Evolutionary conservation across 2,888 invertebrate species (phyloP).

Genomic region (Sabellastarte sp.): DNA sequence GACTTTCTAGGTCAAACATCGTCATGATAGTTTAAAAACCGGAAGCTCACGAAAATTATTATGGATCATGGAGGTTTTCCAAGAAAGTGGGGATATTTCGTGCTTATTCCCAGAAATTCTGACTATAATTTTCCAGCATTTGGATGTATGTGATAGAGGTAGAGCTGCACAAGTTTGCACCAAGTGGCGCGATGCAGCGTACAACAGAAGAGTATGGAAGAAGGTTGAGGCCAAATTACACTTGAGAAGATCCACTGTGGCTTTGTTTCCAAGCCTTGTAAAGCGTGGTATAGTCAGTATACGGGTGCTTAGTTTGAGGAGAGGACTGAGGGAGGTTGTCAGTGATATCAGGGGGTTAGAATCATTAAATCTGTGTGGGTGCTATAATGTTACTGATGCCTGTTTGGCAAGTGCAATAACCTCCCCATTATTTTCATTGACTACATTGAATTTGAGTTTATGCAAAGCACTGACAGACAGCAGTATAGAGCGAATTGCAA

Average conservation of each 20-base stretch:
- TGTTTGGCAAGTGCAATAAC: constrained; percentile 81
- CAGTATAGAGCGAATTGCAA: constrained; percentile 80
- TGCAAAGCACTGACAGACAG: constrained; percentile 96
- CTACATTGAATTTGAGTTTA: constrained; percentile 80
- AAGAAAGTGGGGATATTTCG: constrained; percentile 67
- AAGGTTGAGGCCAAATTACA: constrained; percentile 90
- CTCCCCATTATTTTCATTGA: constrained; percentile 72
- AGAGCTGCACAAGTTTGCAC: constrained; percentile 80
- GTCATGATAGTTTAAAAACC: too few species aligned
- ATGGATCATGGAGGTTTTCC: constrained; percentile 4
- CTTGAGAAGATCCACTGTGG: constrained; percentile 75
- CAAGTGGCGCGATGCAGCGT: constrained; percentile 88
- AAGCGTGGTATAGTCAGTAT: constrained; percentile 83
- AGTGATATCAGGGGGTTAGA: constrained; percentile 79
- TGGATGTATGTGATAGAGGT: constrained; percentile 85
- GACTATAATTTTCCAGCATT: constrained; percentile 85
- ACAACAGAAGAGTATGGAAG: constrained; percentile 89
- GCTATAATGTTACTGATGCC: constrained; percentile 87
- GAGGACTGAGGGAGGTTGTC: constrained; percentile 82
- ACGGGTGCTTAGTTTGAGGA: constrained; percentile 81
- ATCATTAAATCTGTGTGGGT: constrained; percentile 85
- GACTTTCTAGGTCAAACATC: too few species aligned
- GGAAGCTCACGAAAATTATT: too few species aligned
- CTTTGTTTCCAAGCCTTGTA: constrained; percentile 81
- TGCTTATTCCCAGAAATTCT: constrained; percentile 88